Evolutionary conservation across 2,888 invertebrate species (phyloP).

Genomic region (Drosophila eohydei): DNA sequence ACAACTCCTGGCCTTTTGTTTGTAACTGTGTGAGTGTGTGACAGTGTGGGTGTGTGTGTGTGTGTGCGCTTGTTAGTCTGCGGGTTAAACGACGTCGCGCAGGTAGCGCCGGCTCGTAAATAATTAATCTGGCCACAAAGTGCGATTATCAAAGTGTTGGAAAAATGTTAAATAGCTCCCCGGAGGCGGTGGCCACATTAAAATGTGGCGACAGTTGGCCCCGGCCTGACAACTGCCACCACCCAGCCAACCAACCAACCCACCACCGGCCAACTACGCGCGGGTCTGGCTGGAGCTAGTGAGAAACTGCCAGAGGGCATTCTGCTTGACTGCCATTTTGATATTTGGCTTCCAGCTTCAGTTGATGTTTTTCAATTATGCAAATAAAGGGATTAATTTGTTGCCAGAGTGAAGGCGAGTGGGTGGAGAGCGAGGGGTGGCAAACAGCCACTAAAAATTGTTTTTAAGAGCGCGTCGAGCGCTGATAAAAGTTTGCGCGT

Average conservation of each 20-base stretch:
- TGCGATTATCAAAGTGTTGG: constrained; percentile 81
- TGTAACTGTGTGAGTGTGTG: constrained; percentile 34
- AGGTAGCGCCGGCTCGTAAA: constrained; percentile 71
- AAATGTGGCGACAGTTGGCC: constrained; percentile 72
- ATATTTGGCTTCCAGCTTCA: constrained; percentile 70
- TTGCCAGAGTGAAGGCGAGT: constrained; percentile 47
- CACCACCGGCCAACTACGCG: background rate
- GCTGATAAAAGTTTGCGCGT: constrained; percentile 62
- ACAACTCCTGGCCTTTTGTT: constrained; percentile 60
- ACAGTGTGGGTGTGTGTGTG: constrained; percentile 17
- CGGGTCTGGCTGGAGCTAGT: too few species aligned
- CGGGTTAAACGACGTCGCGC: constrained; percentile 68
- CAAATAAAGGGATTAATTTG: constrained; percentile 82
- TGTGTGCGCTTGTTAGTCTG: constrained; percentile 36
- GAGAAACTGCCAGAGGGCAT: constrained; percentile 49
- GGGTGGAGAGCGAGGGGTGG: background rate
- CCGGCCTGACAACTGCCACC: constrained; percentile 20
- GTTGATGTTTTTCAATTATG: constrained; percentile 82
- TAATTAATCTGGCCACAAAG: constrained; percentile 80
- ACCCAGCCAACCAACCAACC: background rate
- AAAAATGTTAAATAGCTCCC: constrained; percentile 80
- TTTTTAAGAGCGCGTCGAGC: constrained; percentile 68
- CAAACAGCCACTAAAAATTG: constrained; percentile 57
- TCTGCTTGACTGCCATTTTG: constrained; percentile 52
- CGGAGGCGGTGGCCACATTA: constrained; percentile 63